Conservation (phyloP, 2,113 vertebrate species). For the Ictidomys tridecemlineatus region DNA sequence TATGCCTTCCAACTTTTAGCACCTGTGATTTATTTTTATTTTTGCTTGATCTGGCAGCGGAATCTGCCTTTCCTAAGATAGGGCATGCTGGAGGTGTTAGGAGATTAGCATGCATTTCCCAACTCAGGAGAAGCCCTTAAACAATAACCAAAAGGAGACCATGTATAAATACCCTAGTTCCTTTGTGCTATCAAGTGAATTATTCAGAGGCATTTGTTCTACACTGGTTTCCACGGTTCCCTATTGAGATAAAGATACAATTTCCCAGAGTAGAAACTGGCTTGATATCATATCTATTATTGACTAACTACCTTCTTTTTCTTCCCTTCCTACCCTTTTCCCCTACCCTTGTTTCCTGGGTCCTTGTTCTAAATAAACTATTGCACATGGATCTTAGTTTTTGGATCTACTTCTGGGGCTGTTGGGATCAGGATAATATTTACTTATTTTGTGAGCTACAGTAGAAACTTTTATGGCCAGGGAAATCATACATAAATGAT, state of each 20-base stretch:
- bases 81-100: neutral
- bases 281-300: neutral
- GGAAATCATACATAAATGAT: neutral
- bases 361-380: neutral
- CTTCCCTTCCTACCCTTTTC: neutral
- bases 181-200: neutral
- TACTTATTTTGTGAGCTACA: neutral
- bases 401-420: neutral
- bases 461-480: neutral
- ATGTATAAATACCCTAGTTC: neutral
- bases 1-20: neutral
- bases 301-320: neutral
- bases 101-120: neutral
- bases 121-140: neutral
- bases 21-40: neutral
- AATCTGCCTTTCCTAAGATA: constrained; percentile 44
- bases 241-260: neutral
- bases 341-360: neutral
- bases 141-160: neutral
- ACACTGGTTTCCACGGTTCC: neutral
- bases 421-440: neutral
- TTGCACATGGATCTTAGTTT: neutral
- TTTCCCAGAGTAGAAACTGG: neutral
- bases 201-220: constrained; percentile 34
- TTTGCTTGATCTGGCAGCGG: neutral